These are phyloP conservation scores for Germaria angustata DNA, from an alignment of 2,888 invertebrate species.

Conservation along the genomic window DNA sequence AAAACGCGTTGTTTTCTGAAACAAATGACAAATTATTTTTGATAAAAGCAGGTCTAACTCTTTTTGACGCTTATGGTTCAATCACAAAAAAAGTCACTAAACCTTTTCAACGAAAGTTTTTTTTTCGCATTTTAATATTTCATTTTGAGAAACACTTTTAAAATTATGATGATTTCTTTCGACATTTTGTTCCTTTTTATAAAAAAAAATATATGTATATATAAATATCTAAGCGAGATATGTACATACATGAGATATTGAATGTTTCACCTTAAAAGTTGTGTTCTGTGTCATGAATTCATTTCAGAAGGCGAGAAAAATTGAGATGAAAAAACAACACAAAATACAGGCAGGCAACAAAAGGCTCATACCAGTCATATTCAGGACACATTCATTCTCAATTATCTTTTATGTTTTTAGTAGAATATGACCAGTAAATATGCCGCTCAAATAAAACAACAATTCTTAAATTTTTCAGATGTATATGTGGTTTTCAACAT, in stretches of 20 bases:
- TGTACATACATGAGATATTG: too few relatives aligned
- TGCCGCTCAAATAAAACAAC: neutral
- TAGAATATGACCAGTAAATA: neutral
- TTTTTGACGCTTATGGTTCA: too few relatives aligned
- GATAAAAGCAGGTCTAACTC: too few relatives aligned
- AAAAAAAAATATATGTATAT: too few relatives aligned
- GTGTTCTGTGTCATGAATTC: neutral
- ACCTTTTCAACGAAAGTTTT: too few relatives aligned
- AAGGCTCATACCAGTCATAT: neutral
- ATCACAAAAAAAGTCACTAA: too few relatives aligned
- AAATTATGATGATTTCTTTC: neutral
- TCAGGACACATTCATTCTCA: neutral
- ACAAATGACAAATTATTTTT: too few relatives aligned
- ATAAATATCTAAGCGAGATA: too few relatives aligned
- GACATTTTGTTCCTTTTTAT: neutral
- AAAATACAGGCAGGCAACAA: neutral
- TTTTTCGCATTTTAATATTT: neutral
- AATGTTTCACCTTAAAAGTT: neutral
- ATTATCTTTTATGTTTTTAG: neutral
- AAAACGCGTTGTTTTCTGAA: too few relatives aligned
- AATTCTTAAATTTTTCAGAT: neutral
- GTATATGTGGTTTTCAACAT: too few relatives aligned
- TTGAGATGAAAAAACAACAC: neutral
- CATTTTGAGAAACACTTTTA: neutral
- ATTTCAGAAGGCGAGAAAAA: too few relatives aligned